Conservation (phyloP, 1,140 invertebrate genomes). For the Aleiodes sp. region DNA sequence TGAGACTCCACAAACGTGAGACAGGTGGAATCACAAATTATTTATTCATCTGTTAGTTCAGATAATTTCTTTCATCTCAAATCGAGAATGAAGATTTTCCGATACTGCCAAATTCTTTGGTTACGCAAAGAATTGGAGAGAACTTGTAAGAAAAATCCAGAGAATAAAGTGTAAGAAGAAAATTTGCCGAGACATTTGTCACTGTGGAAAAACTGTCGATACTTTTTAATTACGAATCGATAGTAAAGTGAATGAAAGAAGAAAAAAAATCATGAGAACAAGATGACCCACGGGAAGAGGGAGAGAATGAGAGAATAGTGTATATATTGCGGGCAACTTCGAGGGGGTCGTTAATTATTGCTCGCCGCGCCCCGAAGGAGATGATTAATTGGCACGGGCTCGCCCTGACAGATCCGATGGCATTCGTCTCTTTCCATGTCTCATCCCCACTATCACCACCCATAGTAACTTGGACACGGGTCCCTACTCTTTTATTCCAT, state of each 20-base stretch:
- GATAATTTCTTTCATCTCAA: too few relatives aligned
- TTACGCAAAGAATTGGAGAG: too few relatives aligned
- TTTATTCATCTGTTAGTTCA: too few relatives aligned
- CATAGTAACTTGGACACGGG: background rate
- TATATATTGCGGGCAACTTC: slow-evolving; percentile 18
- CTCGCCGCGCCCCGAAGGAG: slow-evolving; percentile 45
- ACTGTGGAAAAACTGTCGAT: slow-evolving; percentile 20
- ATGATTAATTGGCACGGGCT: slow-evolving; percentile 52
- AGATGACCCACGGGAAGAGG: background rate
- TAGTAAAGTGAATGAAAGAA: background rate
- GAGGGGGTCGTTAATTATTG: slow-evolving; percentile 29
- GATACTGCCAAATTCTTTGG: too few relatives aligned
- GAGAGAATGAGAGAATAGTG: background rate
- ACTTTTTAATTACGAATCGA: slow-evolving; percentile 34
- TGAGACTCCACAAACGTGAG: too few relatives aligned
- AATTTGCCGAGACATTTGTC: slow-evolving; percentile 12
- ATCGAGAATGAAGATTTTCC: too few relatives aligned
- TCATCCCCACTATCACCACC: slow-evolving; percentile 40
- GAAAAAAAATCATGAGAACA: background rate
- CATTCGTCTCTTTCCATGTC: slow-evolving; percentile 40
- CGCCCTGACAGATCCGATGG: slow-evolving; percentile 48
- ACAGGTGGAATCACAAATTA: too few relatives aligned
- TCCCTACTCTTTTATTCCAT: background rate
- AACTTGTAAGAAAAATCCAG: background rate
- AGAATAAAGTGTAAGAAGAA: background rate